Evolutionary conservation across 2,888 invertebrate species (phyloP), one percentile per base, ranked within the genome.

Genomic region (Dasysyrphus tricinctus): DNA sequence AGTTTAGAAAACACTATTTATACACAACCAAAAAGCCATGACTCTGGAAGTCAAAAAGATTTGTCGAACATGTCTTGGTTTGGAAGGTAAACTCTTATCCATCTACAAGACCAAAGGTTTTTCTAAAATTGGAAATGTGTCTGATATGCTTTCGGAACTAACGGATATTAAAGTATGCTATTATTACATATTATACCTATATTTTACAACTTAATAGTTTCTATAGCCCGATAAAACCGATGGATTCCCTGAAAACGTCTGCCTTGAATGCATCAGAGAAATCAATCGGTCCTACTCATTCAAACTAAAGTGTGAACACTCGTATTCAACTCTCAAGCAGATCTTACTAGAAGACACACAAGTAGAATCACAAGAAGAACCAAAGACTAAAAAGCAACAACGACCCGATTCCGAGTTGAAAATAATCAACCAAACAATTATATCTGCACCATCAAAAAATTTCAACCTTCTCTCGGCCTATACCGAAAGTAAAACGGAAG

Each of bases 201-300:
- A n/a, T n/a, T n/a, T n/a, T n/a, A n/a, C 24, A 24, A 24, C 24
- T n/a, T n/a, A n/a, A 24, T 24, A 2, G 1, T 16, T 47, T 47
- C 16, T 47, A 3, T 16, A 47, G 47, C 47, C 47, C 7, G 8
- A 47, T 8, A 47, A 16, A 8, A 16, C n/a, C 8, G 47, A 47
- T 47, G 47, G 47, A 1, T 47, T 47, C 3, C 47, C 47, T 16
- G 47, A 16, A n/a, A 47, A 47, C 6, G 16, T 47, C 9, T 47
- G 47, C 47, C 47, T 47, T 16, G 47, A 47, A 16, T 47, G 47
- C 47, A 47, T 47, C 7, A 47, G 47, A 47, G 47, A 47, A 47
- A 47, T 47, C 47, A 47, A 47, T 47, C 16, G n/a, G 8, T 47
- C 16, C 16, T 47, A 47, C 3, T 16, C 16, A 47, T 47, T 47